A percentile compares a stretch with the other conserved stretches of the same genome.
phyloP scores from a whole-genome alignment of 2,888 invertebrate genomes.

The Acanthosepion esculentum region DNA sequence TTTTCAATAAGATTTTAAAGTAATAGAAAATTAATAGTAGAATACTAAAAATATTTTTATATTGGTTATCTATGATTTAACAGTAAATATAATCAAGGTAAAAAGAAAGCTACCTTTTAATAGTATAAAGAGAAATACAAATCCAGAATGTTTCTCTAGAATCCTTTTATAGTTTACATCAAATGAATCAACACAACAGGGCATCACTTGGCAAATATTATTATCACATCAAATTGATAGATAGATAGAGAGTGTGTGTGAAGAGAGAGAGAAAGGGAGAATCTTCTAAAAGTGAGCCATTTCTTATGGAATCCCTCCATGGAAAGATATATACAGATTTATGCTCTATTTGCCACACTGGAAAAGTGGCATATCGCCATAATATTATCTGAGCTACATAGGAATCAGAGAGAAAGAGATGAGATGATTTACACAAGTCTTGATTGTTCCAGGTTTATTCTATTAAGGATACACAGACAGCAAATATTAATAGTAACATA shows the following conservation, averaged over 20 bases:
- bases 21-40: too few relatives aligned
- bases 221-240: not conserved
- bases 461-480: slow-evolving; percentile 18
- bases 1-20: too few relatives aligned
- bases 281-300: not conserved
- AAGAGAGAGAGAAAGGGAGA: not conserved
- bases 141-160: not conserved
- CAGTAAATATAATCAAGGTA: not conserved
- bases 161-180: not conserved
- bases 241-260: too few relatives aligned
- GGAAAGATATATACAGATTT: slow-evolving; percentile 5
- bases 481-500: slow-evolving; percentile 9
- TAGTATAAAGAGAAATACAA: not conserved
- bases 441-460: slow-evolving; percentile 33
- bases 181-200: not conserved
- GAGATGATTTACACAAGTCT: not conserved
- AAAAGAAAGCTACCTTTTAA: not conserved
- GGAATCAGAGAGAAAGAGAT: not conserved
- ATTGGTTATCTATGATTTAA: not conserved
- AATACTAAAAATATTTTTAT: too few relatives aligned
- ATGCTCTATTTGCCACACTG: not conserved
- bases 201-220: not conserved
- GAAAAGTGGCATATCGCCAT: slow-evolving; percentile 18
- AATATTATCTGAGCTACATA: slow-evolving; percentile 15
- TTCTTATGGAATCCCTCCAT: not conserved